These are phyloP conservation scores for Mustela nigripes DNA, from an alignment of 2,113 vertebrate species.

Conservation along the genomic window DNA sequence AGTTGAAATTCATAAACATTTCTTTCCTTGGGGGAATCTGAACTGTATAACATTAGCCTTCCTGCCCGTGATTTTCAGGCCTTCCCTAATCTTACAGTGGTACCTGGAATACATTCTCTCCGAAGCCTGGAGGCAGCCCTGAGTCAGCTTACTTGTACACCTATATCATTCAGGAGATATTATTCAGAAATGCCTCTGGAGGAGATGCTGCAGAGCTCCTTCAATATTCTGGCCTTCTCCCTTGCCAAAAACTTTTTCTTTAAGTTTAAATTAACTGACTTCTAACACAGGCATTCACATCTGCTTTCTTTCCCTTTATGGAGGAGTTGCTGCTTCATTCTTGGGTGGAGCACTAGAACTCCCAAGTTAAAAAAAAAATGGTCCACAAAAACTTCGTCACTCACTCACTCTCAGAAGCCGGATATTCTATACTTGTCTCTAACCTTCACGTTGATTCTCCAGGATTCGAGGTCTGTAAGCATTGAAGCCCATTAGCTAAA, in stretches of 20 bases:
- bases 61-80: conserved; percentile 48
- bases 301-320: not conserved
- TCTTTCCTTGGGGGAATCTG: conserved; percentile 53
- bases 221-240: conserved; percentile 18
- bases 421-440: conserved; percentile 42
- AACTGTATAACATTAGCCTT: conserved; percentile 56
- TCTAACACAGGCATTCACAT: not conserved
- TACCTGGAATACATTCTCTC: conserved; percentile 60
- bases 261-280: conserved; percentile 40
- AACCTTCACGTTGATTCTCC: conserved; percentile 43
- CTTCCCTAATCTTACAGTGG: conserved; percentile 45
- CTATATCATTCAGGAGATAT: conserved; percentile 26
- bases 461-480: conserved; percentile 52
- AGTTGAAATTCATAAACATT: conserved; percentile 67
- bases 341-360: not conserved
- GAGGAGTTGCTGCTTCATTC: not conserved
- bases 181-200: conserved; percentile 67
- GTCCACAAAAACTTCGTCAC: not conserved
- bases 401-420: not conserved
- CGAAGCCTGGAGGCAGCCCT: conserved; percentile 77
- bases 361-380: not conserved
- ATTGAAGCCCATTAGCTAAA: conserved; percentile 83
- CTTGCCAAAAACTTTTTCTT: conserved; percentile 32
- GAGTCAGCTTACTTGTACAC: conserved; percentile 71
- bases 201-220: not conserved